Evolutionary conservation across 2,888 invertebrate genomes (phyloP), one percentile per base, ranked within the genome.

Genomic region (Zaprionus lineosus): DNA sequence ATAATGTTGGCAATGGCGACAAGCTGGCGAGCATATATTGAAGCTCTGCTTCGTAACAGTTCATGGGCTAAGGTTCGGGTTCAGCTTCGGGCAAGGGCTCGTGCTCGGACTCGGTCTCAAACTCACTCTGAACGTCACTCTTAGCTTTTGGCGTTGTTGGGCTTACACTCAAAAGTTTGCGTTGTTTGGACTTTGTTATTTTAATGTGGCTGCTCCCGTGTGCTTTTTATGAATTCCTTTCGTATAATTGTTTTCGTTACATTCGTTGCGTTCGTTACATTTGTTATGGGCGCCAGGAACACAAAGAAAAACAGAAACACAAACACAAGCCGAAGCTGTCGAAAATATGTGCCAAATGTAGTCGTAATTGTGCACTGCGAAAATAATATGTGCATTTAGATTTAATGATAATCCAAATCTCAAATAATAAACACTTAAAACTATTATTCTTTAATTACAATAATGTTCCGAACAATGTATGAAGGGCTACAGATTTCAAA

Each of bases 101-200:
- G 28, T 19, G 34, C 36, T 48, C 21, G 44, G 33, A 37, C 53
- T 47, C 39, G 21, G 33, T 47, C 24, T 53, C 47, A 14, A 31
- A 47, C 40, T 14, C 29, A 5, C 46, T 55, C 47, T 43, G 37
- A 39, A 9, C 63, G 19, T 58, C 47, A 37, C 28, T 47, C 44
- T 36, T 36, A 12, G 31, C 43, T 36, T 62, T 52, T 53, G 44
- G 18, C 36, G 46, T 59, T 66, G 56, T 70, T 74, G 26, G 39
- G 19, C 52, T 82, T 75, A 65, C 76, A 79, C 85, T 84, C 83
- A 75, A 79, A 75, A 74, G 70, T 84, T 84, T 84, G 85, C 70
- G 59, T 66, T 81, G 75, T 84, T 83, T 78, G 76, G 79, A 81
- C 78, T 81, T 84, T 81, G 77, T 78, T 78, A 67, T 81, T 78